Evolutionary conservation across 2,797 vertebrate species (phyloP), one percentile per base, ranked within the genome.

Genomic region (Tachyglossus aculeatus): DNA sequence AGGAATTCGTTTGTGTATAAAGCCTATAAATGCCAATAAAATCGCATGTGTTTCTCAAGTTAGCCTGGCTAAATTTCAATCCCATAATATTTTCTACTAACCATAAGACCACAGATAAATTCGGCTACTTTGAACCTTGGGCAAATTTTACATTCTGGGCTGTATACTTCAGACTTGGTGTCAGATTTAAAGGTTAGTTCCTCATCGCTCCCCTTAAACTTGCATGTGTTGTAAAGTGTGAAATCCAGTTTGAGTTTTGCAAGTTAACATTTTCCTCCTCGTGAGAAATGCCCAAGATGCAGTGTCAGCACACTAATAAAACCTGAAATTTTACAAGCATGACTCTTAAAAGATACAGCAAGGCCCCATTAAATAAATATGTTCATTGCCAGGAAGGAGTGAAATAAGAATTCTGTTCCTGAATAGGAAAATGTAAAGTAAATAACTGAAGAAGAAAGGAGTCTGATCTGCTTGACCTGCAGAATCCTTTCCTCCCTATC

Each of bases 181-280:
- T 51, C 9, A 51, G 40, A 1, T 4, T 65, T n/a, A n/a, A n/a
- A n/a, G n/a, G n/a, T n/a, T 31, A 71, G 9, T 6, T 54, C 51
- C 38, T 5, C 12, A 14, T 25, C 31, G 69, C 15, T 70, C 7
- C 21, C 21, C 79, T 78, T 57, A 75, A 68, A 76, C 9, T 80
- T 78, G 47, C 67, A 16, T 73, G n/a, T n/a, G n/a, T n/a, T n/a
- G n/a, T n/a, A 77, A 81, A 78, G 72, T 9, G 0, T 80, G 85
- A 88, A 86, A 86, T 81, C 67, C 78, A 72, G 33, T 84, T 88
- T 62, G 22, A 76, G 36, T 84, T 86, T 80, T 76, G 50, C 33
- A 81, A 88, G 67, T 63, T 79, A 83, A 78, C 57, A 67, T 75
- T 84, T 84, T 81, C 52, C 55, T 67, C 70, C 71, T 65, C 68